Evolutionary conservation across 2,113 vertebrate species (phyloP).

Genomic region (Tautogolabrus adspersus): DNA sequence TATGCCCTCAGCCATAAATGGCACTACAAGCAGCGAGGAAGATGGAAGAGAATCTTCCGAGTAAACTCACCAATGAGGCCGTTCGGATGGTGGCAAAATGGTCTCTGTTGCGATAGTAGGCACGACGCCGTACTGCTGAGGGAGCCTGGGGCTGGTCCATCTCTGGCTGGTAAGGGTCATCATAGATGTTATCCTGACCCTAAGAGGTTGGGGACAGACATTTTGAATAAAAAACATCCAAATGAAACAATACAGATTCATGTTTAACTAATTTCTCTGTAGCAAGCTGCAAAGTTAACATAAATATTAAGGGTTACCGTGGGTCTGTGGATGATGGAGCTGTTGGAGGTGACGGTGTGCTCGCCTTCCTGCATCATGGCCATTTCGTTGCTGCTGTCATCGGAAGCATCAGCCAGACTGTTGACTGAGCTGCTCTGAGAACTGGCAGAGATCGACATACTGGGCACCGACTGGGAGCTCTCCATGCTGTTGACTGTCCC

Average conservation of each 20-base stretch:
- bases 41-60: neutral
- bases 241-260: neutral
- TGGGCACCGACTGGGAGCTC: slow-evolving; percentile 94
- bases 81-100: slow-evolving; percentile 94
- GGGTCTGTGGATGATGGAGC: slow-evolving; percentile 90
- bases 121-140: slow-evolving; percentile 84
- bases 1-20: no score
- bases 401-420: slow-evolving; percentile 90
- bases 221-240: neutral
- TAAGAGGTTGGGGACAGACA: slow-evolving; percentile 50
- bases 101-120: slow-evolving; percentile 86
- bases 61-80: slow-evolving; percentile 84
- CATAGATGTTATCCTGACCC: slow-evolving; percentile 93
- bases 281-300: no score
- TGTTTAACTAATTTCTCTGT: neutral
- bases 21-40: no score
- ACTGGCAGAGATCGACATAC: slow-evolving; percentile 94
- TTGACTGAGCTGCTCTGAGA: slow-evolving; percentile 94
- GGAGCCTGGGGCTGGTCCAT: slow-evolving; percentile 85
- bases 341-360: slow-evolving; percentile 92
- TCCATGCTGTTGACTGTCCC: slow-evolving; percentile 93
- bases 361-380: slow-evolving; percentile 96
- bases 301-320: slow-evolving; percentile 72
- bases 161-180: slow-evolving; percentile 92
- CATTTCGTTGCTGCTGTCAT: slow-evolving; percentile 89